Percentiles rank a stretch among this genome's conserved stretches.
Evolutionary conservation across 1,140 invertebrate genomes (phyloP).

Genomic region (Drosophila sp.): DNA sequence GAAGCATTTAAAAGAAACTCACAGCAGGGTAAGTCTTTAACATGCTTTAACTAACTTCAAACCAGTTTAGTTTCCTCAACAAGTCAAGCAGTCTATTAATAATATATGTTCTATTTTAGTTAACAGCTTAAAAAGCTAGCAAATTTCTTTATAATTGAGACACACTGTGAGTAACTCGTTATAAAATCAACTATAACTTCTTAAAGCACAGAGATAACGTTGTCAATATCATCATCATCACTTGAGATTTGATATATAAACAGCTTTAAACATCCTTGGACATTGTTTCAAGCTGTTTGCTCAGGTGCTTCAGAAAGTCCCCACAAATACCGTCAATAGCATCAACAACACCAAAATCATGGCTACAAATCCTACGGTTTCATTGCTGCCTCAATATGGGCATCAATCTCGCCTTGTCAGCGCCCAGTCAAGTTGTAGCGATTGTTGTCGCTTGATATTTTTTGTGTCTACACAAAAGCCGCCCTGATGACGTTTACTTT

Average conservation of each 20-base stretch:
- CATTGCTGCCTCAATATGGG: constrained; percentile 44
- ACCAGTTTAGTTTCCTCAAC: constrained; percentile 10
- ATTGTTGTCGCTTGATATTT: constrained; percentile 20
- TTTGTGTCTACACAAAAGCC: constrained; percentile 41
- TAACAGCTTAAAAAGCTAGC: constrained; percentile 3
- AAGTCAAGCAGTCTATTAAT: constrained; percentile 6
- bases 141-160: constrained; percentile 15
- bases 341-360: constrained; percentile 50
- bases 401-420: constrained; percentile 79
- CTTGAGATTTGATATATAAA: too few relatives aligned
- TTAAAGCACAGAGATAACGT: too few relatives aligned
- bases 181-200: neutral
- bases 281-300: neutral
- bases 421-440: constrained; percentile 73
- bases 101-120: constrained; percentile 17
- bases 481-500: constrained; percentile 68
- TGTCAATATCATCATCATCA: too few relatives aligned
- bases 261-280: neutral
- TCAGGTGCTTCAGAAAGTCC: constrained; percentile 1
- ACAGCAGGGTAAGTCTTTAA: constrained; percentile 10
- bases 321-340: constrained; percentile 33
- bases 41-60: neutral
- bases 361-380: constrained; percentile 37
- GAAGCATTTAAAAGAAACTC: neutral
- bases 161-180: neutral